Percentiles rank a stretch among this genome's conserved stretches.
phyloP scores from a whole-genome alignment of 2,888 invertebrate species.

The Thereva unica region DNA sequence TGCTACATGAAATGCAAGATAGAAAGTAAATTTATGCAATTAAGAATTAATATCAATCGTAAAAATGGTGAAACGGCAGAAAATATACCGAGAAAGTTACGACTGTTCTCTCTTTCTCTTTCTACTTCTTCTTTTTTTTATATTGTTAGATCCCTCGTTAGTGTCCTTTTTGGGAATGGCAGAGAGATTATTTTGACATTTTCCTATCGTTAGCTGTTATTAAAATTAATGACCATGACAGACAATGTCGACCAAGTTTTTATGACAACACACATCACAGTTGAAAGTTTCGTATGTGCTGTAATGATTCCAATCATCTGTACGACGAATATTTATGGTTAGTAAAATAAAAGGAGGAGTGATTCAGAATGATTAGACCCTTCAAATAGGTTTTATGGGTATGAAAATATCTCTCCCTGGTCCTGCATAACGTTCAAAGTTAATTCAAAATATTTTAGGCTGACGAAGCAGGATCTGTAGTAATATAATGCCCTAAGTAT shows the following conservation, averaged over 20 bases:
- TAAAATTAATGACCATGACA: slow-evolving; percentile 34
- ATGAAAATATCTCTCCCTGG: too few relatives aligned
- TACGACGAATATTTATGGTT: too few relatives aligned
- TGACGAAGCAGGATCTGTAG: too few relatives aligned
- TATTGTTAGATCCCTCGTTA: slow-evolving; percentile 30
- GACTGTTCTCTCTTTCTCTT: slow-evolving; percentile 4
- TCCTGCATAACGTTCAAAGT: too few relatives aligned
- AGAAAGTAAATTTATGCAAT: slow-evolving; percentile 35
- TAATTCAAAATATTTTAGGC: too few relatives aligned
- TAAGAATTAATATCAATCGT: slow-evolving; percentile 36
- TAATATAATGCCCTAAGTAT: too few relatives aligned
- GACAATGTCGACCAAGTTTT: slow-evolving; percentile 18
- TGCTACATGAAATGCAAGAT: slow-evolving; percentile 10
- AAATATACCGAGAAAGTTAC: slow-evolving; percentile 23
- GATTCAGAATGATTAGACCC: too few relatives aligned
- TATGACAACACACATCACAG: slow-evolving; percentile 13
- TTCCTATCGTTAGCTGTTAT: slow-evolving; percentile 25
- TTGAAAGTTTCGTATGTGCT: background rate
- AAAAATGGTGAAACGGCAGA: slow-evolving; percentile 26
- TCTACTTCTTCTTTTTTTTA: too few relatives aligned
- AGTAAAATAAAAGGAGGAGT: too few relatives aligned
- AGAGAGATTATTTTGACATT: slow-evolving; percentile 4
- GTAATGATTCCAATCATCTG: too few relatives aligned
- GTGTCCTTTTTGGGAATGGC: slow-evolving; percentile 1
- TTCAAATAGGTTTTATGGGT: too few relatives aligned